Percentiles rank a stretch among this genome's conserved stretches.
These are phyloP conservation scores for Coluber constrictor DNA, from an alignment of 2,797 vertebrate genomes.

Conservation along the genomic window DNA sequence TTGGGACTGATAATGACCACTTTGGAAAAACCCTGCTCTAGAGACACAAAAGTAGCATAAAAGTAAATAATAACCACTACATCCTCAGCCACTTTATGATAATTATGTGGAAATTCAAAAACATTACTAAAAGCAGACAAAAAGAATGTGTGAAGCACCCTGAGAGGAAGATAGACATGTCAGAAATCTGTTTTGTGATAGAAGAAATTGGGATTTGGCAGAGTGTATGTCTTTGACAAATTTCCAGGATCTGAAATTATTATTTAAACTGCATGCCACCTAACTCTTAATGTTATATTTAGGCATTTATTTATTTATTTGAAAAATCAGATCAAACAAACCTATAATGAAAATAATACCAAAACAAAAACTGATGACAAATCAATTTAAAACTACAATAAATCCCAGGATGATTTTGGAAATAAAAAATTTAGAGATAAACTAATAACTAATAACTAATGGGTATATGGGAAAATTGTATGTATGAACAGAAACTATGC, in stretches of 20 bases:
- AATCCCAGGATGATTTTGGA: neutral
- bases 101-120: neutral
- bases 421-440: neutral
- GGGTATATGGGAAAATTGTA: neutral
- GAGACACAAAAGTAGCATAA: neutral
- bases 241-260: neutral
- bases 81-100: neutral
- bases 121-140: neutral
- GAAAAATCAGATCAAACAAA: neutral
- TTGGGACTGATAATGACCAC: neutral
- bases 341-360: neutral
- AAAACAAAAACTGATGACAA: neutral
- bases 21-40: neutral
- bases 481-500: neutral
- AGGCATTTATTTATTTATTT: neutral
- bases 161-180: neutral
- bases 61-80: neutral
- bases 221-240: neutral
- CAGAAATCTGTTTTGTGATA: neutral
- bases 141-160: neutral
- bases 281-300: neutral
- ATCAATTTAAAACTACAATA: neutral
- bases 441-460: neutral
- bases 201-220: neutral
- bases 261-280: neutral